These are phyloP conservation scores for Trinorchestia longiramus DNA, from an alignment of 1,140 invertebrate species.

Conservation along the genomic window DNA sequence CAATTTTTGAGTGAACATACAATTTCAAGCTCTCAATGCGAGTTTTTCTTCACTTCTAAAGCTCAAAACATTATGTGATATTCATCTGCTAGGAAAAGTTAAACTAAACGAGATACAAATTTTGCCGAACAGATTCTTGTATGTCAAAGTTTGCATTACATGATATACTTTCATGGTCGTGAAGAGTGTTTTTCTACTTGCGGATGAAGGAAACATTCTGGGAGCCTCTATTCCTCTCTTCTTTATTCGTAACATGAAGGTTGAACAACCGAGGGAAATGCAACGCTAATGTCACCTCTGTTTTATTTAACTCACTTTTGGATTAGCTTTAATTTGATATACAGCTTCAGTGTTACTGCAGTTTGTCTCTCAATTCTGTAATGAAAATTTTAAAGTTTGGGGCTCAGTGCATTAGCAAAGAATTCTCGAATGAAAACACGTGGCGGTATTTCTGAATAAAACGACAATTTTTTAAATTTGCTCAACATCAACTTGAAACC, in stretches of 20 bases:
- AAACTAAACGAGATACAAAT: too few relatives aligned
- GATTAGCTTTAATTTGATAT: not conserved
- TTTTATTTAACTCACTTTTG: not conserved
- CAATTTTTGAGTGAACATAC: too few relatives aligned
- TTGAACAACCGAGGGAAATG: not conserved
- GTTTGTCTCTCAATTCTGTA: too few relatives aligned
- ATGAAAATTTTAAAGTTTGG: too few relatives aligned
- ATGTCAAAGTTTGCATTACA: too few relatives aligned
- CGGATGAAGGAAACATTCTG: not conserved
- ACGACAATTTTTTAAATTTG: not conserved
- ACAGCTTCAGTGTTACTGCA: not conserved
- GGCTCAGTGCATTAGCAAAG: too few relatives aligned
- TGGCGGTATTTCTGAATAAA: not conserved
- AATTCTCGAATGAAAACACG: not conserved
- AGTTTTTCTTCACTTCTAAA: too few relatives aligned
- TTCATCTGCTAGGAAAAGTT: too few relatives aligned
- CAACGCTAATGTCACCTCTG: not conserved
- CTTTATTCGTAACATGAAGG: not conserved
- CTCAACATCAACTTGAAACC: not conserved
- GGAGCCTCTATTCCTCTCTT: not conserved
- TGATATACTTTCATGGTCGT: not conserved
- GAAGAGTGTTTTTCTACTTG: not conserved
- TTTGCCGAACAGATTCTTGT: too few relatives aligned
- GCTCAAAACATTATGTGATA: too few relatives aligned
- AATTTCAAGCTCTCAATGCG: too few relatives aligned